Evolutionary conservation across 2,888 invertebrate genomes (phyloP), one percentile per base, ranked within the genome.

Genomic region (Pristionchus exspectatus): DNA sequence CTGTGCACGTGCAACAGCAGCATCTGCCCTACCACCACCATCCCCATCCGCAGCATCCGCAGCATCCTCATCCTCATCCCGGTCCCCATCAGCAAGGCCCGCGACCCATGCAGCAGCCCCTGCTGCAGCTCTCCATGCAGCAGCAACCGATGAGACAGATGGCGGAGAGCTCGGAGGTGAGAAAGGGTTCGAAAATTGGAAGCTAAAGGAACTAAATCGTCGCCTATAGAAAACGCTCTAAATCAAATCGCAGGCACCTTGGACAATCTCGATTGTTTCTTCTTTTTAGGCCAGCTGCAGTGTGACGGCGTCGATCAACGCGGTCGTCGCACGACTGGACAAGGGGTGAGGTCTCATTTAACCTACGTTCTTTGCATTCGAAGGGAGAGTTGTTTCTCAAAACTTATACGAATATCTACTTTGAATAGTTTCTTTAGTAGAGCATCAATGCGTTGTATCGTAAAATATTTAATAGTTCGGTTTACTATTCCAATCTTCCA

Each of bases 81-180:
- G 21, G 24, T 24, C 59, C 59, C 21, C 59, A 59, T 21, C 59
- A 2, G 66, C 66, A n/a, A 21, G 72, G 30, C 33, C 18, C 44
- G 50, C 81, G 81, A 74, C 74, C 81, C n/a, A 54, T 81, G 44
- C 74, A 77, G 81, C 81, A 81, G 7, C 81, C 24, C 21, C 30
- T 54, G 81, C 44, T 27, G 81, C 81, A 81, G 50, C 81, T 33
- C 33, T 33, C 33, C 30, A 16, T 14, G 14, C 69, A 27, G 30
- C 69, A 69, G 69, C 69, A 69, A 69, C 81, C 81, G n/a, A 54
- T 81, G 81, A 27, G 81, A 54, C 27, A 27, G 81, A 7, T 81
- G 27, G n/a, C 16, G 12, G 81, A 27, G 24, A 54, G 81, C 12
- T 50, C 3, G n/a, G 81, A 27, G 44, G 50, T n/a, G 38, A 33